Evolutionary conservation across 2,113 vertebrate species (phyloP).

Genomic region (Nibea albiflora): DNA sequence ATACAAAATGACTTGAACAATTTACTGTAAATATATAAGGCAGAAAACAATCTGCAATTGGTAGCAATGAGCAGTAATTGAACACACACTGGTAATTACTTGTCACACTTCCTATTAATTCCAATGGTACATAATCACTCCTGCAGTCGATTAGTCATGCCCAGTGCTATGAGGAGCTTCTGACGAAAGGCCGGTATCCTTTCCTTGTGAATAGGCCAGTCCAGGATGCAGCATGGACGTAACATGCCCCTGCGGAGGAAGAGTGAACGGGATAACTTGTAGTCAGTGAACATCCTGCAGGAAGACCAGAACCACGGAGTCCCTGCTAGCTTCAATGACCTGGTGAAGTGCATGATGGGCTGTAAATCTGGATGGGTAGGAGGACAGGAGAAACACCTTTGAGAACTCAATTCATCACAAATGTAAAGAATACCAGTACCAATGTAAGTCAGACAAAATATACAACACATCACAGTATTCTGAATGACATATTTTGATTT

Average conservation of each 20-base stretch:
- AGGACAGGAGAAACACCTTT: neutral
- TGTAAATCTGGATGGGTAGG: slow-evolving; percentile 87
- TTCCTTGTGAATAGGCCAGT: slow-evolving; percentile 92
- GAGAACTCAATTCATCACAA: neutral
- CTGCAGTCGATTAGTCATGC: slow-evolving; percentile 85
- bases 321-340: slow-evolving; percentile 92
- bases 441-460: neutral
- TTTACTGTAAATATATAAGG: neutral
- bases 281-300: slow-evolving; percentile 92
- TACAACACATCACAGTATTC: neutral
- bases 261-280: slow-evolving; percentile 88
- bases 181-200: slow-evolving; percentile 88
- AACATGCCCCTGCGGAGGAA: slow-evolving; percentile 94
- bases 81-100: neutral
- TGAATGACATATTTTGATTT: neutral
- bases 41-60: neutral
- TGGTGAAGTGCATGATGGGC: slow-evolving; percentile 92
- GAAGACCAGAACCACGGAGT: slow-evolving; percentile 93
- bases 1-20: neutral
- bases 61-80: neutral
- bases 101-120: neutral
- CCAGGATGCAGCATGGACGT: slow-evolving; percentile 87
- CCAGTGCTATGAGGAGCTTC: slow-evolving; percentile 89
- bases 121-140: slow-evolving; percentile 21
- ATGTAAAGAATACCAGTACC: neutral